Evolutionary conservation across 2,888 invertebrate species (phyloP).

Genomic region (Lepidonotus clava): DNA sequence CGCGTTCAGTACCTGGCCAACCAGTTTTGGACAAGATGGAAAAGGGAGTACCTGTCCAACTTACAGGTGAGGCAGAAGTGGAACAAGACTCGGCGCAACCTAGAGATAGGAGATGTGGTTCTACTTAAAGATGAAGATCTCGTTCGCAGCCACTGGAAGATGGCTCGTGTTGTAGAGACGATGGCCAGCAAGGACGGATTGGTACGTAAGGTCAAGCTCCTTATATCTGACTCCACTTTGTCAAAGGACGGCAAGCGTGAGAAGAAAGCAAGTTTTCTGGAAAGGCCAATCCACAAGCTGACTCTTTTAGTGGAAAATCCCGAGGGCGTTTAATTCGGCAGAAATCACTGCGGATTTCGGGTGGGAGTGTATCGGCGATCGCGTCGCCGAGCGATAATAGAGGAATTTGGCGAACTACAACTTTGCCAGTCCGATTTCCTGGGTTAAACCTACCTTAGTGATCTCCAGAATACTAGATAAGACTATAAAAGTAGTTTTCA

Average conservation of each 20-base stretch:
- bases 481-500: too few species aligned
- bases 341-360: too few species aligned
- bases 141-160: constrained; percentile 28
- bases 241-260: not conserved
- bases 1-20: constrained; percentile 57
- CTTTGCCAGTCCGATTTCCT: too few species aligned
- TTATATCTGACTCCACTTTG: constrained; percentile 15
- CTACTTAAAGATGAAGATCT: too few species aligned
- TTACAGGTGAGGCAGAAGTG: constrained; percentile 57
- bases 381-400: too few species aligned
- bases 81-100: too few species aligned
- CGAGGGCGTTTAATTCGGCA: too few species aligned
- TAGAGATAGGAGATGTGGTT: too few species aligned
- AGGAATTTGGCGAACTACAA: too few species aligned
- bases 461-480: too few species aligned
- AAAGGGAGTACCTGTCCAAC: constrained; percentile 50
- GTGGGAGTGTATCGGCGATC: too few species aligned
- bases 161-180: constrained; percentile 53
- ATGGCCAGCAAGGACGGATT: constrained; percentile 47
- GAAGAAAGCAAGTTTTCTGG: not conserved
- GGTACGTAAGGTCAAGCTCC: constrained; percentile 57
- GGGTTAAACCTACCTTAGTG: too few species aligned
- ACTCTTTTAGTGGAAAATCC: constrained; percentile 49
- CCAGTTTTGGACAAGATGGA: constrained; percentile 58
- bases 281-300: constrained; percentile 56